Evolutionary conservation across 2,113 vertebrate species (phyloP).

Genomic region (mouse (Mus musculus)): DNA sequence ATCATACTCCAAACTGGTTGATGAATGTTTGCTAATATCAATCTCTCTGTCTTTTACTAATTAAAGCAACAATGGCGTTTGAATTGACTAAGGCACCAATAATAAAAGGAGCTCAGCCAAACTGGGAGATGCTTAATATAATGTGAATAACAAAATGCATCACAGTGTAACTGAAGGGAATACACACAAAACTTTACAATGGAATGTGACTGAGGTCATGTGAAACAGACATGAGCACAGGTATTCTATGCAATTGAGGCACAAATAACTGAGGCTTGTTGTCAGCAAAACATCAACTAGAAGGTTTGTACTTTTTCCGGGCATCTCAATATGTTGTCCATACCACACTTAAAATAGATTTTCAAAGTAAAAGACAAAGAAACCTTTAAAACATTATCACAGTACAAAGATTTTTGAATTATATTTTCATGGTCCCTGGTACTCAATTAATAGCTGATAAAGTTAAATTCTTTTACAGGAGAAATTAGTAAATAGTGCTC

Average conservation of each 20-base stretch:
- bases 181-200: neutral
- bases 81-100: conserved; percentile 21
- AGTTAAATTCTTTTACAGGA: neutral
- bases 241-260: neutral
- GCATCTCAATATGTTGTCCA: neutral
- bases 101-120: neutral
- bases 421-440: neutral
- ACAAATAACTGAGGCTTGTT: neutral
- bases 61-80: conserved; percentile 36
- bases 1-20: neutral
- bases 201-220: neutral
- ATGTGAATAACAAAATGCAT: neutral
- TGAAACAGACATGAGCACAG: neutral
- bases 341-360: neutral
- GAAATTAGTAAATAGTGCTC: conserved; percentile 17
- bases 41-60: neutral
- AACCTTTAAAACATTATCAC: neutral
- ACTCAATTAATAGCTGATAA: neutral
- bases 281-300: neutral
- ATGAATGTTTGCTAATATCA: conserved; percentile 30
- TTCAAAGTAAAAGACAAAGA: neutral
- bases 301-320: neutral
- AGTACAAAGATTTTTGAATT: neutral
- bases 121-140: neutral
- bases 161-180: neutral